Percentiles rank a stretch among this genome's conserved stretches.
These are phyloP conservation scores for Cinara cedri DNA, from an alignment of 2,888 invertebrate genomes.

Conservation along the genomic window DNA sequence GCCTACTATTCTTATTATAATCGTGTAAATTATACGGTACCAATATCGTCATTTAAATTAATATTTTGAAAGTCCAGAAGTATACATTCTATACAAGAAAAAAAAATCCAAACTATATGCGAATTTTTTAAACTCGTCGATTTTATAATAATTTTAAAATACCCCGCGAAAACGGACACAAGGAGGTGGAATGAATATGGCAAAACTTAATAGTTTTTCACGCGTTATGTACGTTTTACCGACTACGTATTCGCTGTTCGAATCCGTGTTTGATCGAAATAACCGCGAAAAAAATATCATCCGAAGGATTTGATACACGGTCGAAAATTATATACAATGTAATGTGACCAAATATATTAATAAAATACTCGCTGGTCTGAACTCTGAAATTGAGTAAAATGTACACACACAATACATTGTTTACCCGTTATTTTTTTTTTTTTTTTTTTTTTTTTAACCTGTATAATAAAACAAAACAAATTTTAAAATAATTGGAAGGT, in stretches of 20 bases:
- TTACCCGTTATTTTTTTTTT: neutral
- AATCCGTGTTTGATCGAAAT: slow-evolving; percentile 1
- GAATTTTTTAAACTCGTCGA: too few species aligned
- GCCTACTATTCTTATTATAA: too few species aligned
- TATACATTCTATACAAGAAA: too few species aligned
- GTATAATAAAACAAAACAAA: neutral
- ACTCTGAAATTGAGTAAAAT: neutral
- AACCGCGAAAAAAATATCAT: too few species aligned
- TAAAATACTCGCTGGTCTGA: neutral
- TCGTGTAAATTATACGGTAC: too few species aligned
- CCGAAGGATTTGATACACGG: too few species aligned
- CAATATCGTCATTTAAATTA: too few species aligned
- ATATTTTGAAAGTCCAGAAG: too few species aligned
- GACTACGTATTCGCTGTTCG: neutral
- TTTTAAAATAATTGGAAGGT: neutral
- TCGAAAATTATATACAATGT: too few species aligned
- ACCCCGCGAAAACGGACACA: too few species aligned
- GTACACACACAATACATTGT: neutral
- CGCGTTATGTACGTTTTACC: neutral
- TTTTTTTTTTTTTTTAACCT: neutral
- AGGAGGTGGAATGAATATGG: slow-evolving; percentile 2
- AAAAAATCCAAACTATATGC: too few species aligned
- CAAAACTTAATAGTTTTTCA: neutral
- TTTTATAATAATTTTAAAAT: neutral
- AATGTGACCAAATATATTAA: too few species aligned